Evolutionary conservation across 2,113 vertebrate genomes (phyloP).

Genomic region (Xiphias gladius): DNA sequence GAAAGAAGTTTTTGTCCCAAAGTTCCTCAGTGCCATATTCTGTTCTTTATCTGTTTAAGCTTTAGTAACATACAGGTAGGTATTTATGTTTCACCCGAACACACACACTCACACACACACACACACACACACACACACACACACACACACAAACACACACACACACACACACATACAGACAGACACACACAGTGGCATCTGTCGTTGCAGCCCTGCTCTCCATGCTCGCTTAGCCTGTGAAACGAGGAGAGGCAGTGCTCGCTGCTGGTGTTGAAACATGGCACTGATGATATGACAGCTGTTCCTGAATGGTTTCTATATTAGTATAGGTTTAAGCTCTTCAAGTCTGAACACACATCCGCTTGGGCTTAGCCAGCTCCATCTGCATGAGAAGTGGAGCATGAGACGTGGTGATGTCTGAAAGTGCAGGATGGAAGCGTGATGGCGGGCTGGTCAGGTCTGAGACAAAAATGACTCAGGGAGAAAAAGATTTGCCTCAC

Average conservation of each 20-base stretch:
- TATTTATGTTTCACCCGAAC: conserved; percentile 3
- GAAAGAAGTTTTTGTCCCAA: not conserved
- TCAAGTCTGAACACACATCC: conserved; percentile 56
- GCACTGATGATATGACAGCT: conserved; percentile 34
- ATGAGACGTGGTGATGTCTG: conserved; percentile 20
- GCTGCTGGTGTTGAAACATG: conserved; percentile 44
- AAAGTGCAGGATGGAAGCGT: not conserved
- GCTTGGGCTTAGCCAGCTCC: conserved; percentile 18
- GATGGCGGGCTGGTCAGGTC: not conserved
- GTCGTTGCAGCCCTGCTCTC: conserved; percentile 8
- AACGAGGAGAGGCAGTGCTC: not conserved
- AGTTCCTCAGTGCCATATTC: not conserved
- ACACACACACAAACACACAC: conserved; percentile 18
- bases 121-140: not conserved
- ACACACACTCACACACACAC: not conserved
- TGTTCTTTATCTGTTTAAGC: not conserved
- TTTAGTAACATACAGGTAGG: not conserved
- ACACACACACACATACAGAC: conserved; percentile 11
- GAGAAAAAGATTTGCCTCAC: not conserved
- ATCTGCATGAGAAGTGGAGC: conserved; percentile 26
- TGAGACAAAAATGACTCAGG: conserved; percentile 33
- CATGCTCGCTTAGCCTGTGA: not conserved
- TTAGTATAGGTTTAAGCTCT: conserved; percentile 12
- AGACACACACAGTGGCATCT: not conserved
- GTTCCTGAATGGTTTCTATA: conserved; percentile 49